Base-by-base conservation (phyloP, 2,888 invertebrate genomes). In the Pachycephus smyrnensis region DNA sequence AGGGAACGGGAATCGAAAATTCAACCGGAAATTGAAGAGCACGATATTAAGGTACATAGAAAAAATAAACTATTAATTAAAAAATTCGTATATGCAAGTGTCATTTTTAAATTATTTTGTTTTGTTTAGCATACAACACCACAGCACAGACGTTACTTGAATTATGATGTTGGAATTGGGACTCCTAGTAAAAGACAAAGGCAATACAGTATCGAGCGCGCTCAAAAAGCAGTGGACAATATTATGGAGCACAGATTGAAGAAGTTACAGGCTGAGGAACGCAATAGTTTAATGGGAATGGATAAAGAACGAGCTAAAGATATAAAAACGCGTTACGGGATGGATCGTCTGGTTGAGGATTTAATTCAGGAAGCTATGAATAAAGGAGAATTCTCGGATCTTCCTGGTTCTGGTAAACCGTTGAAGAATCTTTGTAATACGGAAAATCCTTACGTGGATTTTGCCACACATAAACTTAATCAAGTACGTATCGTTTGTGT, bases 331-430 rank as follows among this genome's bases (percentile, higher is more conserved):
- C 85, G 93, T 81, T 95, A 95, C 88, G 97, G 97, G 0, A 95
- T 97, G 86, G 98, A 98, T 82, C 94, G 98, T 77, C 92, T 98
- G 0, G 98, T 98, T 0, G 98, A 98, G 90, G 98, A 98, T 93
- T 93, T 97, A 80, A 98, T 98, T 83, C 97, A 97, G 86, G 97
- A 98, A 89, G 95, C 98, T 0, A 98, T 98, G 94, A 95, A 95
- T 0, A 95, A 95, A 90, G 98, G 98, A 0, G 97, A 98, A 87
- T 98, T 98, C 91, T 95, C 95, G 84, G 97, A 98, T 91, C 92
- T 98, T 6, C 93, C 94, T 37, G 97, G 97, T 0, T 93, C 93
- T 83, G 98, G 98, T 15, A 97, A 98, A 90, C 98, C 98, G 0
- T 92, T 98, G 78, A 92, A 93, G 23, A 92, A 93, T 73, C 92